A percentile compares a stretch with the other conserved stretches of the same genome.
These are phyloP conservation scores for Chironomus tentans DNA, from an alignment of 2,888 invertebrate species.

Conservation along the genomic window DNA sequence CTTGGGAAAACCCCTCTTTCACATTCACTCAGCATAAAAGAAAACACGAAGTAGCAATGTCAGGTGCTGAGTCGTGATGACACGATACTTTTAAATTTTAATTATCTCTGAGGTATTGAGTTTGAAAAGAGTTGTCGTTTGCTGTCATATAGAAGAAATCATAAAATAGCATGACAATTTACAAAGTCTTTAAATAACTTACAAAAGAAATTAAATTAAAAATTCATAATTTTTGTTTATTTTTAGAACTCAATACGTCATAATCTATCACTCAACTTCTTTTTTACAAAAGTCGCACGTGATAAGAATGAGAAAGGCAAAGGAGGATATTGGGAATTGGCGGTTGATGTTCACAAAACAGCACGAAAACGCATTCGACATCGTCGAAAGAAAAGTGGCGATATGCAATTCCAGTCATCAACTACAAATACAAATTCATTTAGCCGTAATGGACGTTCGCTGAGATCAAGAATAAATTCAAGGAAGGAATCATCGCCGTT, in stretches of 20 bases:
- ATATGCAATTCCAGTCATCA: neutral
- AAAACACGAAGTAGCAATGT: too few species aligned
- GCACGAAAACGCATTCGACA: conserved; percentile 38
- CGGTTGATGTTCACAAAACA: conserved; percentile 39
- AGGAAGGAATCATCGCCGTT: neutral
- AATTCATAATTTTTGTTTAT: neutral
- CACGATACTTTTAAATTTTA: too few species aligned
- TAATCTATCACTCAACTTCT: conserved; percentile 40
- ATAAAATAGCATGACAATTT: too few species aligned
- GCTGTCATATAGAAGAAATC: too few species aligned
- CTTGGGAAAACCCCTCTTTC: too few species aligned
- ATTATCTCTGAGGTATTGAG: too few species aligned
- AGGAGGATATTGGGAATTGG: conserved; percentile 42
- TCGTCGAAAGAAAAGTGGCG: conserved; percentile 7
- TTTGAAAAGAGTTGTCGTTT: too few species aligned
- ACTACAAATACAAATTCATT: neutral
- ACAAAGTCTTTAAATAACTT: too few species aligned
- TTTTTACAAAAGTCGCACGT: conserved; percentile 40
- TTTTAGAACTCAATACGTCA: conserved; percentile 41
- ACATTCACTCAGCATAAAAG: too few species aligned
- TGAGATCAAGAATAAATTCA: neutral
- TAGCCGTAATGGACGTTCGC: neutral
- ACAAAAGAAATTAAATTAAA: neutral
- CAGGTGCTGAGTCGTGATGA: too few species aligned
- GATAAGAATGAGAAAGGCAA: conserved; percentile 41